These are phyloP conservation scores for Alloplasta piceator DNA, from an alignment of 2,888 invertebrate genomes.

Conservation along the genomic window DNA sequence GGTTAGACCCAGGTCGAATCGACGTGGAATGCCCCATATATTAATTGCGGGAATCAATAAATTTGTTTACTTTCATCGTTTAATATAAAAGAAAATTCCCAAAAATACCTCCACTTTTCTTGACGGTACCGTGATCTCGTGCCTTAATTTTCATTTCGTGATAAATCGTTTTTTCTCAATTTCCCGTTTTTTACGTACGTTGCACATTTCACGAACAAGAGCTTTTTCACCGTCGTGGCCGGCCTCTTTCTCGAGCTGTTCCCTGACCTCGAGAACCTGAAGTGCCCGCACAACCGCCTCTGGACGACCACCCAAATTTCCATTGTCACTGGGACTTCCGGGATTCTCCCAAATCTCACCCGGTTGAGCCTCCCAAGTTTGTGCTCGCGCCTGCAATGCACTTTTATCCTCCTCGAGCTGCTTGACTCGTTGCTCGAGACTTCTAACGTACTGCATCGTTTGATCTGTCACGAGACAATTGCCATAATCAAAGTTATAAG, in stretches of 20 bases:
- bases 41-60: no score
- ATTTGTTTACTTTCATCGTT: no score
- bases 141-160: background rate
- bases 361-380: slow-evolving; percentile 77
- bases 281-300: slow-evolving; percentile 97
- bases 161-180: background rate
- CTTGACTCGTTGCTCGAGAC: slow-evolving; percentile 93
- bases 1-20: no score
- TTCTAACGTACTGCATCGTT: slow-evolving; percentile 95
- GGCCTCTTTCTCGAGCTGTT: slow-evolving; percentile 91
- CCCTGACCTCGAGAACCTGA: slow-evolving; percentile 95
- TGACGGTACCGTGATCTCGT: background rate
- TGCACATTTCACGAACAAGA: slow-evolving; percentile 97
- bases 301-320: slow-evolving; percentile 88
- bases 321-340: slow-evolving; percentile 76
- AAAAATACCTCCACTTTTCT: no score
- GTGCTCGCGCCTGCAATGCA: slow-evolving; percentile 84
- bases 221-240: slow-evolving; percentile 94
- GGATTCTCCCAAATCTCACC: slow-evolving; percentile 80
- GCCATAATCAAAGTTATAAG: no score
- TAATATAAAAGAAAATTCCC: no score
- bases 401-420: slow-evolving; percentile 92
- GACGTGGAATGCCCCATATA: no score
- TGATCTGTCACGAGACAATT: slow-evolving; percentile 86
- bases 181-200: slow-evolving; percentile 85